Base-by-base conservation (phyloP, 2,797 vertebrate species). In the Peromyscus aztecus region DNA sequence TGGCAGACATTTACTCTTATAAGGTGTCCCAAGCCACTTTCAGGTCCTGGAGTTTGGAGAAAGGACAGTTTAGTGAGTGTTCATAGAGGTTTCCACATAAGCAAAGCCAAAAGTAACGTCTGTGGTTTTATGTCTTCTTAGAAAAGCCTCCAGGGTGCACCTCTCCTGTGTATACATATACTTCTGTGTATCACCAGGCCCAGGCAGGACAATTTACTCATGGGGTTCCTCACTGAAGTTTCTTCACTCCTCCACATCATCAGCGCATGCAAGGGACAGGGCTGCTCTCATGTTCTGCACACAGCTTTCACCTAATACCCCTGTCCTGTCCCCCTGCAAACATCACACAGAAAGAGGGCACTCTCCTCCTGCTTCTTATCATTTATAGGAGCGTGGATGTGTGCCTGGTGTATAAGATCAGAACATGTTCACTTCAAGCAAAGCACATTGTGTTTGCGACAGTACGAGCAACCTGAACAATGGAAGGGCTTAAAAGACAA, bases 251-350 rank as follows among this genome's bases (percentile, higher is more conserved):
- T 94, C 93, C 97, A 96, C 96, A 96, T 98, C 98, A 98, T 98
- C 98, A 97, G 95, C 98, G 98, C 97, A 87, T 97, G 93, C 89
- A 86, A 95, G 86, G 82, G 85, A 97, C 17, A 67, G 73, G 96
- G 97, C 96, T 98, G 98, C 98, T 98, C 98, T 98, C 98, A 98
- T 98, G 98, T 98, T 98, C 98, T 94, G 88, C 98, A 96, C 94
- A 97, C 98, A 98, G 98, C 99, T 99, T 99, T 98, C 98, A 98
- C 98, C 98, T 98, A 96, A 96, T 84, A 98, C 97, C 98, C 95
- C 94, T 95, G 96, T 95, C 98, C 97, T 96, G 97, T 98, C 98
- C 97, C 98, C 98, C 95, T 96, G 97, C 89, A 81, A 52, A 94
- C 31, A 78, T 94, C 90, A 96, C 98, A 97, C 63, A 97, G 97